A percentile compares a stretch with the other conserved stretches of the same genome.
phyloP scores from a whole-genome alignment of 2,113 vertebrate genomes.

The Campylomormyrus numenius region DNA sequence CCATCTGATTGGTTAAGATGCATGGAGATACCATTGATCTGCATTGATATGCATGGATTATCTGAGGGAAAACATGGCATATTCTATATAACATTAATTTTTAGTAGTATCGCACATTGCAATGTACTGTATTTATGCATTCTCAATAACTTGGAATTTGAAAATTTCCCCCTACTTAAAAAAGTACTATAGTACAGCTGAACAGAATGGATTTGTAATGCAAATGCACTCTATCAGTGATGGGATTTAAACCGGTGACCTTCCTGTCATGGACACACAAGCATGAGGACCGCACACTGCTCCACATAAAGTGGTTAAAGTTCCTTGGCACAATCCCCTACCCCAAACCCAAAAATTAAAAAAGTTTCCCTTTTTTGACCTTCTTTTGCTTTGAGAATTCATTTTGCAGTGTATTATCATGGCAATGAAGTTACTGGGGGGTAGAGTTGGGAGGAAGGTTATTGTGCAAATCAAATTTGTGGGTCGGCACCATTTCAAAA shows the following conservation, averaged over 20 bases:
- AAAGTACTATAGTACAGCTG: background rate
- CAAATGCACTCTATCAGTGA: background rate
- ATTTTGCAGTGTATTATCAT: background rate
- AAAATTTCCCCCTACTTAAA: background rate
- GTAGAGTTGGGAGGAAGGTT: background rate
- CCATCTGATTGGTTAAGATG: background rate
- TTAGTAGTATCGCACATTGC: background rate
- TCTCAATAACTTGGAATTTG: background rate
- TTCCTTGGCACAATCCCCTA: background rate
- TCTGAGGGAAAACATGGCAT: background rate
- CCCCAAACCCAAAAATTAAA: background rate
- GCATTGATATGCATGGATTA: background rate
- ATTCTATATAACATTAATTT: background rate
- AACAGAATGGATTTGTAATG: background rate
- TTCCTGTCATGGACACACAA: background rate
- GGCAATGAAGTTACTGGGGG: background rate
- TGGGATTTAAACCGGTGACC: background rate
- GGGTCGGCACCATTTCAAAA: background rate
- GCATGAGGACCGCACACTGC: background rate
- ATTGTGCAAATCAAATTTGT: background rate
- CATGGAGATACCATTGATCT: background rate
- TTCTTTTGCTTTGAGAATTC: background rate
- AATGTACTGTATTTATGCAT: background rate
- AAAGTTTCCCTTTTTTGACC: background rate
- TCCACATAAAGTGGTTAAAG: background rate